phyloP scores from a whole-genome alignment of 2,888 invertebrate genomes.

The Plebejus melissa region DNA sequence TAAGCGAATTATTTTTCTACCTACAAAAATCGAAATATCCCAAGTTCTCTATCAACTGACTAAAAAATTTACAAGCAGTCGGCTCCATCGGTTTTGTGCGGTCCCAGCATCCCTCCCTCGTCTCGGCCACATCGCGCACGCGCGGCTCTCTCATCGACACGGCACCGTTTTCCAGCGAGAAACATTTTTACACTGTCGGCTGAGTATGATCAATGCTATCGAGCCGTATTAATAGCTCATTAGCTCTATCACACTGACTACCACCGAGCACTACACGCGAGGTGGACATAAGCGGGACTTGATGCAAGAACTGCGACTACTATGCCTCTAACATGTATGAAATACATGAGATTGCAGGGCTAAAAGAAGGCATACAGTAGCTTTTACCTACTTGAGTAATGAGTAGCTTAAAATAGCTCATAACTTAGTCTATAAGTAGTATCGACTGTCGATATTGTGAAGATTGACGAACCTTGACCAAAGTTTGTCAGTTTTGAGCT shows the following conservation, averaged over 20 bases:
- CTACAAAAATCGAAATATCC: not conserved
- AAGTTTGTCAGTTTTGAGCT: not conserved
- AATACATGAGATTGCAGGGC: not conserved
- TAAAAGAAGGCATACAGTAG: not conserved
- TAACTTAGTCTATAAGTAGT: not conserved
- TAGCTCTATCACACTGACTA: conserved; percentile 1
- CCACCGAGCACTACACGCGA: not conserved
- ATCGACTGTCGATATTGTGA: not conserved
- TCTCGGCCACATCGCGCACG: conserved; percentile 44
- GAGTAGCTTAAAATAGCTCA: not conserved
- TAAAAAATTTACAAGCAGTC: conserved; percentile 32
- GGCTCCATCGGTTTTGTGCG: conserved; percentile 47
- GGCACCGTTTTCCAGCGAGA: conserved; percentile 35
- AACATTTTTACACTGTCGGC: conserved; percentile 32
- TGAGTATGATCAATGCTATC: conserved; percentile 30
- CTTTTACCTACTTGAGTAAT: not conserved
- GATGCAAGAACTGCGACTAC: not conserved
- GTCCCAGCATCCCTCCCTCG: conserved; percentile 50
- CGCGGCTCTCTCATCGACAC: conserved; percentile 42
- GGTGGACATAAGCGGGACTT: not conserved
- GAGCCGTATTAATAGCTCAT: conserved; percentile 19
- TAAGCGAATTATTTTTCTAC: not conserved
- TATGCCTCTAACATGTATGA: no score
- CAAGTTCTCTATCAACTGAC: not conserved
- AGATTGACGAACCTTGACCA: not conserved